These are phyloP conservation scores for Caenorhabditis sp. DNA, from an alignment of 2,888 invertebrate genomes.

Conservation along the genomic window DNA sequence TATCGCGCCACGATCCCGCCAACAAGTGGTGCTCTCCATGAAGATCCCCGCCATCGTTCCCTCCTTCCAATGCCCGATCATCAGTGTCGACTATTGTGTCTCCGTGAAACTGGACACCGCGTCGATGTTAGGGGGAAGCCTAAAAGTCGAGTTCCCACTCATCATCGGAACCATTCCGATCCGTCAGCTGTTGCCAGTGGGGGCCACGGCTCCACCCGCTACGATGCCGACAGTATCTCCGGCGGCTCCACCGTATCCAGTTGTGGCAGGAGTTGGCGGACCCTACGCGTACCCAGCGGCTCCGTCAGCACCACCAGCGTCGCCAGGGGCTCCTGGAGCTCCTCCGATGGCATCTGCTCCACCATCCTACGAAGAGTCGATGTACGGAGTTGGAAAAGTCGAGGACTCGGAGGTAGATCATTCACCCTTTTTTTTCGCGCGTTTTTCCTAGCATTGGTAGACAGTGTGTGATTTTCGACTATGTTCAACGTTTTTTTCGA, in stretches of 20 bases:
- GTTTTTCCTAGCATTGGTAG: no score
- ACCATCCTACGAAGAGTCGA: slow-evolving; percentile 55
- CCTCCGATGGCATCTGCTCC: slow-evolving; percentile 12
- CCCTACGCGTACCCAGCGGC: slow-evolving; percentile 18
- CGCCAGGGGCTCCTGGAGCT: not conserved
- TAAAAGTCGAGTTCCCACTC: slow-evolving; percentile 51
- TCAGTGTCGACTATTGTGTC: slow-evolving; percentile 56
- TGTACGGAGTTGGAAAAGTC: slow-evolving; percentile 34
- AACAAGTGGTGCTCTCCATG: slow-evolving; percentile 35
- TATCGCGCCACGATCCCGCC: not conserved
- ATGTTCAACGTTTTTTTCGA: no score
- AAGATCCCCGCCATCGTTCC: slow-evolving; percentile 65
- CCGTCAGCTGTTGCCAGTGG: slow-evolving; percentile 10
- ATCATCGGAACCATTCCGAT: slow-evolving; percentile 56
- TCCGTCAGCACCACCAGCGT: slow-evolving; percentile 21
- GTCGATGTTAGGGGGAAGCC: not conserved
- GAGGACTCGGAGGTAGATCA: slow-evolving; percentile 38
- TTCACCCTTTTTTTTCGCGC: not conserved
- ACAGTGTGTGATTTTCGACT: no score
- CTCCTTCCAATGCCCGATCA: slow-evolving; percentile 68
- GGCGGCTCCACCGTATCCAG: slow-evolving; percentile 34
- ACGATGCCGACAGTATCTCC: slow-evolving; percentile 36
- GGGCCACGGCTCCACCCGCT: slow-evolving; percentile 17
- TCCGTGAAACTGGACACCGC: slow-evolving; percentile 31
- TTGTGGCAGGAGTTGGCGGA: not conserved